A percentile compares a stretch with the other conserved stretches of the same genome.
phyloP scores from a whole-genome alignment of 2,797 vertebrate genomes.

The Rallus crepitans region DNA sequence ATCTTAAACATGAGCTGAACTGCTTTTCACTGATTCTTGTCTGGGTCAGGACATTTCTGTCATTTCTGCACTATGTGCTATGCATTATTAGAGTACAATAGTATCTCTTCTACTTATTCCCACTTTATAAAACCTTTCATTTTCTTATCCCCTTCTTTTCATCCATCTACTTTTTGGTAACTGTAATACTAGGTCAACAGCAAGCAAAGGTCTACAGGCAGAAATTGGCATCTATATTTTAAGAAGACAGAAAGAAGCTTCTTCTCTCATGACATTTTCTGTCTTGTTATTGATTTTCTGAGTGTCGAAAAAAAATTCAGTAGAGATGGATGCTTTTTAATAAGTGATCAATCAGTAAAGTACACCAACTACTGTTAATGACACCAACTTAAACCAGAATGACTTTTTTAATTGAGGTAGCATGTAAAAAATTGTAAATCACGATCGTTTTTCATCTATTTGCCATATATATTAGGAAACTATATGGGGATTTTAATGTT shows the following conservation, averaged over 20 bases:
- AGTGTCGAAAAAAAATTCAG: neutral
- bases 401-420: neutral
- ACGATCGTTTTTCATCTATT: neutral
- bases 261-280: neutral
- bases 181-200: neutral
- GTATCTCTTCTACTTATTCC: neutral
- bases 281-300: neutral
- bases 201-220: neutral
- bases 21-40: neutral
- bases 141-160: neutral
- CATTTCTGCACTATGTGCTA: neutral
- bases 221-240: neutral
- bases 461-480: neutral
- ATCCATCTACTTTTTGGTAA: neutral
- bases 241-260: neutral
- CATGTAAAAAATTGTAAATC: neutral
- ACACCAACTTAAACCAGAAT: neutral
- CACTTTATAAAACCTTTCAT: neutral
- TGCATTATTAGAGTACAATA: neutral
- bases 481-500: neutral
- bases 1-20: neutral
- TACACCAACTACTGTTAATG: neutral
- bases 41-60: neutral
- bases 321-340: neutral
- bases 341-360: neutral